A percentile compares a stretch with the other conserved stretches of the same genome.
Conservation (phyloP, 2,888 invertebrate species). For the Gastrophysa polygoni region DNA sequence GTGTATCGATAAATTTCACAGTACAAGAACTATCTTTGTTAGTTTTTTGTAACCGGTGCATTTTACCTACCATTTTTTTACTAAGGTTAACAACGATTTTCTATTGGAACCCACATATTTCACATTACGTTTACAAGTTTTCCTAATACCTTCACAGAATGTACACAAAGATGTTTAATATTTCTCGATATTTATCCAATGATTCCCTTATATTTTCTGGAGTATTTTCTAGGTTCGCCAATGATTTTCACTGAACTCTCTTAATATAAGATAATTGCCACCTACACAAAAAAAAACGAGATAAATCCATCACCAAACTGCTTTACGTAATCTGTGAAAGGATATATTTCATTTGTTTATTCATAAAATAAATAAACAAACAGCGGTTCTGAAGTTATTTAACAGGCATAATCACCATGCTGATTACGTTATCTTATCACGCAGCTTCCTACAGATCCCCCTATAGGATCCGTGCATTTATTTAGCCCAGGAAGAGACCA, state of each 20-base stretch:
- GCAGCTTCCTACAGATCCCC: background rate
- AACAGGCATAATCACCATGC: background rate
- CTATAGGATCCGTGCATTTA: background rate
- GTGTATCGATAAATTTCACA: too few relatives aligned
- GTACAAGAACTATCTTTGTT: too few relatives aligned
- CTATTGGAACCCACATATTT: too few relatives aligned
- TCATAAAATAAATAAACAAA: background rate
- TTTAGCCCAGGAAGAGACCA: background rate
- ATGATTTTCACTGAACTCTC: background rate
- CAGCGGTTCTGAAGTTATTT: background rate
- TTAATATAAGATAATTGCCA: background rate
- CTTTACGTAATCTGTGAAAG: background rate
- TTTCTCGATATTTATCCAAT: too few relatives aligned
- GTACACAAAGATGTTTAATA: too few relatives aligned
- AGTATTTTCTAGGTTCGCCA: too few relatives aligned
- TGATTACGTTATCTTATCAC: background rate
- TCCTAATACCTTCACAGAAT: too few relatives aligned
- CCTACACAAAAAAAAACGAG: background rate
- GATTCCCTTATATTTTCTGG: too few relatives aligned
- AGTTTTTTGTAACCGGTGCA: too few relatives aligned
- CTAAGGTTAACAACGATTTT: too few relatives aligned
- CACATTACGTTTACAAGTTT: too few relatives aligned
- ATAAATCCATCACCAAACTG: background rate
- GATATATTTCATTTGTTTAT: background rate
- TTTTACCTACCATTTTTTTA: too few relatives aligned